A percentile compares a stretch with the other conserved stretches of the same genome.
phyloP scores from a whole-genome alignment of 2,888 invertebrate species.

The Liodrosophila aerea region DNA sequence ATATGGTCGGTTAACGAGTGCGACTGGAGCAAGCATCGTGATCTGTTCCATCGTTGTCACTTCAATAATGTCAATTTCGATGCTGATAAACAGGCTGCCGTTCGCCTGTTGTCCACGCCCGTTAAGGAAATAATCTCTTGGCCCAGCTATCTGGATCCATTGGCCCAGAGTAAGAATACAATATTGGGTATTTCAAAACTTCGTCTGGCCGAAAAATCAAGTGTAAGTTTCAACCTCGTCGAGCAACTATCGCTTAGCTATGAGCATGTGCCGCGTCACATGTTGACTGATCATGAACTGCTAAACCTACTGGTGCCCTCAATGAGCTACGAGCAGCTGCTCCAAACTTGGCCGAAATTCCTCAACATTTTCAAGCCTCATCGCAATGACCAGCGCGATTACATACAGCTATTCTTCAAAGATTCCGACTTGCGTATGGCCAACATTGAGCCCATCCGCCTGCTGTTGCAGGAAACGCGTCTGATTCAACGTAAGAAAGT shows the following conservation, averaged over 20 bases:
- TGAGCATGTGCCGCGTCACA: slow-evolving; percentile 73
- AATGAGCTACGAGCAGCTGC: slow-evolving; percentile 70
- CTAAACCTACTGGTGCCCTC: slow-evolving; percentile 62
- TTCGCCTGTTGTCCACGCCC: slow-evolving; percentile 37
- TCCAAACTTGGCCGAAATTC: slow-evolving; percentile 60
- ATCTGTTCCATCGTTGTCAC: slow-evolving; percentile 72
- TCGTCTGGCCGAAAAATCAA: slow-evolving; percentile 54
- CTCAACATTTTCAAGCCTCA: slow-evolving; percentile 7
- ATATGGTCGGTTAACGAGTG: slow-evolving; percentile 68
- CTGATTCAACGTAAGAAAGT: slow-evolving; percentile 25
- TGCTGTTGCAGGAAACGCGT: slow-evolving; percentile 63
- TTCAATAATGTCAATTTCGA: slow-evolving; percentile 41
- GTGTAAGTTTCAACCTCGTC: slow-evolving; percentile 62
- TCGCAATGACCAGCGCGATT: slow-evolving; percentile 10
- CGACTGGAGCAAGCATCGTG: slow-evolving; percentile 65
- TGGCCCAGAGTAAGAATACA: slow-evolving; percentile 8
- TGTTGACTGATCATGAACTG: slow-evolving; percentile 51
- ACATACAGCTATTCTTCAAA: slow-evolving; percentile 40
- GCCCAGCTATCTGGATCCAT: slow-evolving; percentile 40
- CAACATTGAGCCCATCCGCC: slow-evolving; percentile 70
- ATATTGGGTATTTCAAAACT: slow-evolving; percentile 63
- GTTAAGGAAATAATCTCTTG: slow-evolving; percentile 33
- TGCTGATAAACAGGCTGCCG: slow-evolving; percentile 29
- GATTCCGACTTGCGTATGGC: slow-evolving; percentile 46
- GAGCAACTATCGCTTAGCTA: slow-evolving; percentile 47